Conservation (phyloP, 37 sponge, comb jelly and placozoan genomes). For the Theonella swinhoei region DNA sequence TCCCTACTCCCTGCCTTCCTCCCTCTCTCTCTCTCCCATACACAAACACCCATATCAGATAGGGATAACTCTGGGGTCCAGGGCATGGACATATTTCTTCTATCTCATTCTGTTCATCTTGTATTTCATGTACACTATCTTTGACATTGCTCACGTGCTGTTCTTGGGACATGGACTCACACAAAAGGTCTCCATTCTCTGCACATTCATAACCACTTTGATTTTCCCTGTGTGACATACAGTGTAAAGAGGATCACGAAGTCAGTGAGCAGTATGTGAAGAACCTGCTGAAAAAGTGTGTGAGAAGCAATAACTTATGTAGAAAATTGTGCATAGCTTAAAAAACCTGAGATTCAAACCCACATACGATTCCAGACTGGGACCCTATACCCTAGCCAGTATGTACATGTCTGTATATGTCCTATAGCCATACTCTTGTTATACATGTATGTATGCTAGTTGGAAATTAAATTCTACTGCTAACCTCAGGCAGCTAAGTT, state of each 20-base stretch:
- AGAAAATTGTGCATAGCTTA: no score
- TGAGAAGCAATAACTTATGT: no score
- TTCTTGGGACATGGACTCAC: conserved; percentile 68
- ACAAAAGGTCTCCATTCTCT: neutral
- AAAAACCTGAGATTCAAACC: no score
- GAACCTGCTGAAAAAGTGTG: neutral
- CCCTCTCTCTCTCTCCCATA: conserved; percentile 17
- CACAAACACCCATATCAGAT: conserved; percentile 10
- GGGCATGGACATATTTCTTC: conserved; percentile 6
- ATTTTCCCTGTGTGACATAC: neutral
- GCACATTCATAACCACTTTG: neutral
- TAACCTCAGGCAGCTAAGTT: no score
- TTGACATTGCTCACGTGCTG: conserved; percentile 72
- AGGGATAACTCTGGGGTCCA: conserved; percentile 16
- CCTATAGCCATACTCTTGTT: no score
- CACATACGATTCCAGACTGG: no score
- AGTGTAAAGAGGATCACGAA: neutral
- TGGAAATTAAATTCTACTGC: no score
- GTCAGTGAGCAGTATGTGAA: neutral
- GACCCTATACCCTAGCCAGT: no score
- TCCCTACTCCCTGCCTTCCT: neutral
- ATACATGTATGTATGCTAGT: no score
- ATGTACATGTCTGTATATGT: no score
- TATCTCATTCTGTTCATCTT: conserved; percentile 36
- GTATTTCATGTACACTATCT: conserved; percentile 38